These are phyloP conservation scores for Cephus runcator DNA, from an alignment of 2,888 invertebrate species.

Conservation along the genomic window DNA sequence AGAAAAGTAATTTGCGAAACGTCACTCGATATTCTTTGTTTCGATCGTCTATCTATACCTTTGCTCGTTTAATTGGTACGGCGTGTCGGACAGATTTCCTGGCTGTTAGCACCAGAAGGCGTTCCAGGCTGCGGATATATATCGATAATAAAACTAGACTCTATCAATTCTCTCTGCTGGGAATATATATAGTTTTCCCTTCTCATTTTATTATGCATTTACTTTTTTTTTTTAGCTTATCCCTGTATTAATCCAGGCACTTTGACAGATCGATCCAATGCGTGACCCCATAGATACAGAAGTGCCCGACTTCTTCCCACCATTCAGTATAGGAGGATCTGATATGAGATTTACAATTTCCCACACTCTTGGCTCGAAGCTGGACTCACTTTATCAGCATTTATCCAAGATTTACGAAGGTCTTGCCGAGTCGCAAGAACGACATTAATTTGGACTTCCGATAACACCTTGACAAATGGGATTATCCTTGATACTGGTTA, in stretches of 20 bases:
- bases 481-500: neutral
- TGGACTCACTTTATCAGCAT: neutral
- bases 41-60: slow-evolving; percentile 29
- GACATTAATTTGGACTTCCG: neutral
- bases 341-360: neutral
- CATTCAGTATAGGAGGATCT: neutral
- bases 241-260: neutral
- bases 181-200: neutral
- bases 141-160: neutral
- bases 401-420: neutral
- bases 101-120: neutral
- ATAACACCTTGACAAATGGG: neutral
- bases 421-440: neutral
- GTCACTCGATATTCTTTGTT: slow-evolving; percentile 40
- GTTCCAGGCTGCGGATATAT: neutral
- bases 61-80: slow-evolving; percentile 31
- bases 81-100: neutral
- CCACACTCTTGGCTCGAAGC: neutral
- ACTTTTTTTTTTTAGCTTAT: neutral
- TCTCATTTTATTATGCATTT: neutral
- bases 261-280: neutral
- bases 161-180: neutral
- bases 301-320: neutral
- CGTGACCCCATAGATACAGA: neutral
- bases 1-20: slow-evolving; percentile 49